These are phyloP conservation scores for Scotopteryx bipunctaria DNA, from an alignment of 2,888 invertebrate genomes.

Conservation along the genomic window DNA sequence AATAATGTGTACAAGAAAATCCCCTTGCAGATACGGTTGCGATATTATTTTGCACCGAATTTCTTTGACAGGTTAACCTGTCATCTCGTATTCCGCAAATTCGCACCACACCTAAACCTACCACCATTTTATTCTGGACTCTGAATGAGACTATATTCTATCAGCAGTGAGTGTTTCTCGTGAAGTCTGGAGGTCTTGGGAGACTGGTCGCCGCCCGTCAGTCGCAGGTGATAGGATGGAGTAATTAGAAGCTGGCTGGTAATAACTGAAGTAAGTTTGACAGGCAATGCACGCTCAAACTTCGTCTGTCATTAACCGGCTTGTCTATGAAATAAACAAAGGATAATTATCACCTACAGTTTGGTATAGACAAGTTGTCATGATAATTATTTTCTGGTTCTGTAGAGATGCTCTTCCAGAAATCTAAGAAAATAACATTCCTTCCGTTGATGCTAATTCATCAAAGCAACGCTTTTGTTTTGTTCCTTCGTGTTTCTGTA, in stretches of 20 bases:
- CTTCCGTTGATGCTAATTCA: too few relatives aligned
- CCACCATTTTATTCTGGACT: constrained; percentile 44
- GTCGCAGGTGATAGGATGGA: constrained; percentile 78
- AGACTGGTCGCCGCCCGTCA: constrained; percentile 64
- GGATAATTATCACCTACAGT: constrained; percentile 10
- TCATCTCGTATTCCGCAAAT: constrained; percentile 59
- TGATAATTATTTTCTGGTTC: constrained; percentile 2
- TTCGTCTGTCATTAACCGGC: constrained; percentile 34
- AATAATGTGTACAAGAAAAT: too few relatives aligned
- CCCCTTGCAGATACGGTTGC: background rate
- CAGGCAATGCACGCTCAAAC: constrained; percentile 46
- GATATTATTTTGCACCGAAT: constrained; percentile 31
- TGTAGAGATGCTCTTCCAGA: background rate
- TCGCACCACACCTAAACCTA: constrained; percentile 40
- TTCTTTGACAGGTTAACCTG: constrained; percentile 62
- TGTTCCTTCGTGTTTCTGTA: too few relatives aligned
- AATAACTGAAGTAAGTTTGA: constrained; percentile 74
- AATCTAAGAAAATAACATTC: background rate
- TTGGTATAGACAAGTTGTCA: constrained; percentile 4
- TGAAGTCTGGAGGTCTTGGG: constrained; percentile 35
- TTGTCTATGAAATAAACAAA: constrained; percentile 21
- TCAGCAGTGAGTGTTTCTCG: constrained; percentile 23
- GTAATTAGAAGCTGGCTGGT: constrained; percentile 79
- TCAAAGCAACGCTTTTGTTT: too few relatives aligned
- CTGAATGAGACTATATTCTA: constrained; percentile 21